Base-by-base conservation (phyloP, 2,888 invertebrate species). In the Hedychridium roseum region DNA sequence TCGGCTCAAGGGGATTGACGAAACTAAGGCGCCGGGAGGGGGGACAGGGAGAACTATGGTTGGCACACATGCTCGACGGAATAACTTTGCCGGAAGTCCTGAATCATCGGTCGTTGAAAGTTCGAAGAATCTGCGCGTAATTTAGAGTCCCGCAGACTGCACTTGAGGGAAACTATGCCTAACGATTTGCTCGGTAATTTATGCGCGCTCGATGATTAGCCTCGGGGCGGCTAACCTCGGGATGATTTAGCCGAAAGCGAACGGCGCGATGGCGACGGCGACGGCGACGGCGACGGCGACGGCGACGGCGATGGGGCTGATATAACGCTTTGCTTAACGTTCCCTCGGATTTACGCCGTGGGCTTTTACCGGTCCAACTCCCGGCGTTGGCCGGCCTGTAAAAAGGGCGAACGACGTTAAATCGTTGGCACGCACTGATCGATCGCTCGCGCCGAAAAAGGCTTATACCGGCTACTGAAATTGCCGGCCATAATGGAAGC, bases 81-180 rank as follows among this genome's bases (percentile, higher is more conserved):
- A n/a, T n/a, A n/a, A n/a, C n/a, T n/a, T n/a, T n/a, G n/a, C 42
- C 40, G 54, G 60, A 72, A 71, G 50, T 74, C 70, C 54, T 68
- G 62, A 72, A 66, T 74, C 71, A 73, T 74, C 64, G 64, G 54
- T 46, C 51, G 45, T 49, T 55, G 56, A 68, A 72, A 70, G 71
- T 73, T 67, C 66, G 66, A 70, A 72, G 73, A 73, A 74, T 71
- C 57, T 60, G 41, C 60, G 57, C 50, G 58, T 53, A 64, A 64
- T 65, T 66, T 64, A 58, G 57, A 45, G 43, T 31, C 50, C 26
- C 39, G 36, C 23, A 14, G 14, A 44, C 41, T 18, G 3, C 11
- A 9, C 32, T 37, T 42, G 17, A 31, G 38, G 37, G 38, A 57
- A 63, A 63, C 63, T 63, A 62, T 70, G 61, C 60, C 43, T 57